Percentiles rank a stretch among this genome's conserved stretches.
These are phyloP conservation scores for Celastrina argiolus DNA, from an alignment of 2,888 invertebrate genomes.

Conservation along the genomic window DNA sequence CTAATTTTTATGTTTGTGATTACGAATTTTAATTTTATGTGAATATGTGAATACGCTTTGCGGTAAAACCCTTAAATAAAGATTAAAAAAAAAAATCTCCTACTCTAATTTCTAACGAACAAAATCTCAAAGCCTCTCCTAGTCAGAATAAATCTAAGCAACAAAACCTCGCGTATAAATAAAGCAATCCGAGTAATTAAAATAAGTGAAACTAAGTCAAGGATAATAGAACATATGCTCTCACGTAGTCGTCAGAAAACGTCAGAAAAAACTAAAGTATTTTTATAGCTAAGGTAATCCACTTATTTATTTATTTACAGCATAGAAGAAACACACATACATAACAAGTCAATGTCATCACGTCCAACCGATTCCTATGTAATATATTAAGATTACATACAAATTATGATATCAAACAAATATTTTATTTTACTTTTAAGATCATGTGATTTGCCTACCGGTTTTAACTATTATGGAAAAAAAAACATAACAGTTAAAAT, in stretches of 20 bases:
- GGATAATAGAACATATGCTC: conserved; percentile 43
- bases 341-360: conserved; percentile 24
- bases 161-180: conserved; percentile 6
- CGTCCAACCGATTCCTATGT: conserved; percentile 23
- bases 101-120: no score
- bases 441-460: neutral
- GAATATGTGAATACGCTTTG: no score
- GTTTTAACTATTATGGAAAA: neutral
- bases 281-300: conserved; percentile 20
- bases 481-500: neutral
- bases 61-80: no score
- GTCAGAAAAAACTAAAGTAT: conserved; percentile 24
- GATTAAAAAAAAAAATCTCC: no score
- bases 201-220: conserved; percentile 48
- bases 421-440: neutral
- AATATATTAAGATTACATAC: neutral
- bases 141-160: neutral
- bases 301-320: conserved; percentile 9
- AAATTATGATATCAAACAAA: neutral
- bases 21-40: no score
- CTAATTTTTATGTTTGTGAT: no score
- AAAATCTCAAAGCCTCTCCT: neutral
- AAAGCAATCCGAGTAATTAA: conserved; percentile 15
- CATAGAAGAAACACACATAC: conserved; percentile 5
- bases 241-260: conserved; percentile 6